A percentile compares a stretch with the other conserved stretches of the same genome.
phyloP scores from a whole-genome alignment of 1,140 invertebrate genomes.

The Drosophila sulfurigaster region DNA sequence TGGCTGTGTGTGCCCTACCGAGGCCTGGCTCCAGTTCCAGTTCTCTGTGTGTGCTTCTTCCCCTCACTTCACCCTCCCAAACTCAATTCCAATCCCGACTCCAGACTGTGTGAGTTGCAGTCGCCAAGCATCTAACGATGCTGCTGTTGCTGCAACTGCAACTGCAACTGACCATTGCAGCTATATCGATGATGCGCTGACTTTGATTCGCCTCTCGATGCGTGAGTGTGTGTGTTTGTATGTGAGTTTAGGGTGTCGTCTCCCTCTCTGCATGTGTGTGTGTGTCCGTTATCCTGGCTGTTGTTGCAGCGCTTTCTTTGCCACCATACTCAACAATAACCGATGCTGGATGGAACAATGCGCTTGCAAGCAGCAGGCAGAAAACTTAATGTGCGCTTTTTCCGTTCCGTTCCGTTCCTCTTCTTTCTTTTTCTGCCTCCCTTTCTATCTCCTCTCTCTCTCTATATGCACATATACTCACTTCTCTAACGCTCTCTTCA shows the following conservation, averaged over 20 bases:
- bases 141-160: slow-evolving; percentile 50
- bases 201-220: slow-evolving; percentile 70
- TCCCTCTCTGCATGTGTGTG: slow-evolving; percentile 16
- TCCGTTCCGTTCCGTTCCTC: slow-evolving; percentile 39
- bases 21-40: slow-evolving; percentile 10
- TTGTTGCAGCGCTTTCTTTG: slow-evolving; percentile 64
- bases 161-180: slow-evolving; percentile 35
- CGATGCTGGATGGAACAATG: slow-evolving; percentile 42
- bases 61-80: too few relatives aligned
- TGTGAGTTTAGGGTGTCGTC: background rate
- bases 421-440: background rate
- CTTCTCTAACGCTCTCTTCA: slow-evolving; percentile 49
- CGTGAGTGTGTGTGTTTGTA: slow-evolving; percentile 20
- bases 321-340: slow-evolving; percentile 49
- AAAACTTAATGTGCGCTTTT: slow-evolving; percentile 75
- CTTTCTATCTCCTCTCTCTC: slow-evolving; percentile 3
- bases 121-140: slow-evolving; percentile 28
- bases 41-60: background rate
- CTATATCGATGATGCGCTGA: slow-evolving; percentile 78
- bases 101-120: slow-evolving; percentile 14
- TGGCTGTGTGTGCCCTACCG: slow-evolving; percentile 39
- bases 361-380: slow-evolving; percentile 60
- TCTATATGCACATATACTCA: background rate
- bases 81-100: background rate
- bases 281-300: slow-evolving; percentile 30